Evolutionary conservation across 2,888 invertebrate genomes (phyloP), one percentile per base, ranked within the genome.

Genomic region (Cybosia mesomella): DNA sequence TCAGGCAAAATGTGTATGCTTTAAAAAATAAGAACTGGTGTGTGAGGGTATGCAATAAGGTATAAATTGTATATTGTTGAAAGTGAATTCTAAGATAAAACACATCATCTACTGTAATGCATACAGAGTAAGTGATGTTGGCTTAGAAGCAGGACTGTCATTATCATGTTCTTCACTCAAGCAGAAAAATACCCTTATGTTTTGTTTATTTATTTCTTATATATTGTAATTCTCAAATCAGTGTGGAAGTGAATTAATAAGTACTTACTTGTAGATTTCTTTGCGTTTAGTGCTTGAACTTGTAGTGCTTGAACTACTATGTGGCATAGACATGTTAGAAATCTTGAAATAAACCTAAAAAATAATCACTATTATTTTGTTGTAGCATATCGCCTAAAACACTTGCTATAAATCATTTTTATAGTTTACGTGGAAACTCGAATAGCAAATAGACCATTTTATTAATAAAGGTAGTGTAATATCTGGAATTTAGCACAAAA

Each of bases 231-330:
- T 13, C 22, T 2, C n/a, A 62, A 13, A 43, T 55, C 11, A 57
- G 8, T 21, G 39, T 39, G 15, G 0, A 34, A 54, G 22, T 13
- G 9, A 18, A 18, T 0, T 9, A 36, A 54, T 13, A 18, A 3
- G 7, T 21, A 79, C 92, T 90, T 83, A 95, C 95, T 95, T 95
- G 86, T 95, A 95, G 82, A 95, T 95, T 87, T 95, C 95, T 84
- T 95, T 95, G 73, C 95, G 91, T 88, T 95, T 95, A 13, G 95
- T 95, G 80, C 92, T 93, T 18, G 94, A 94, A 79, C 94, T 93
- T 0, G 95, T 91, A 0, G 94, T 93, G 70, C 94, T 94, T 1
- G 95, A 94, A 74, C 95, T 95, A 75, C 95, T 94, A 86, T 95
- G 95, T 87, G 95, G 94, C 92, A 95, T 95, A 75, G 95, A 94